These are phyloP conservation scores for Schlechtendalia chinensis DNA, from an alignment of 1,140 invertebrate genomes.

Conservation along the genomic window DNA sequence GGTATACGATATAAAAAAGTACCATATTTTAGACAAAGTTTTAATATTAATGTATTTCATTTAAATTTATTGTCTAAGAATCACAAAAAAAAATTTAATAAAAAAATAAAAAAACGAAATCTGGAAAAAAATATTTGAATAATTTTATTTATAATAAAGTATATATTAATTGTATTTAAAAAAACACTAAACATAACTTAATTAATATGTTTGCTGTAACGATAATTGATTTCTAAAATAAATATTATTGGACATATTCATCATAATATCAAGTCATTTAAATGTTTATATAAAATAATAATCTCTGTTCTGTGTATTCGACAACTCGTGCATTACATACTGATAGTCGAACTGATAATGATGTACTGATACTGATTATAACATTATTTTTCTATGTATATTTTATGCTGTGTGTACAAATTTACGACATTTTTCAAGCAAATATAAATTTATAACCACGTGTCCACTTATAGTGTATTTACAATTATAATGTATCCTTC, in stretches of 20 bases:
- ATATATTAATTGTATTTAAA: too few species aligned
- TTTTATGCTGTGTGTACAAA: neutral
- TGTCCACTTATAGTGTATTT: neutral
- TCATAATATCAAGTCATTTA: too few species aligned
- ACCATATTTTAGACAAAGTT: neutral
- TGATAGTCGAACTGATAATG: too few species aligned
- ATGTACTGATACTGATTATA: neutral
- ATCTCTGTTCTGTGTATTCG: neutral
- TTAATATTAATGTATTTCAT: neutral
- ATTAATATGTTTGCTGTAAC: too few species aligned
- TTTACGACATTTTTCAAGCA: neutral
- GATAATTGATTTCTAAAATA: too few species aligned
- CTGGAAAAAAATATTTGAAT: neutral
- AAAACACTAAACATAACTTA: too few species aligned
- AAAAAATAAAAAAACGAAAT: neutral
- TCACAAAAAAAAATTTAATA: neutral
- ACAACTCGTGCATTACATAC: neutral
- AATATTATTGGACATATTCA: too few species aligned
- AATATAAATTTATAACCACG: neutral
- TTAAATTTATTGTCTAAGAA: neutral
- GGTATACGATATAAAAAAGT: neutral
- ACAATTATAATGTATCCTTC: too few species aligned
- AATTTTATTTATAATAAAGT: too few species aligned
- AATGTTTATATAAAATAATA: too few species aligned
- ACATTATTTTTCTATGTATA: too few species aligned